Conservation (phyloP, 2,797 vertebrate genomes). For the Arrhamphus sclerolepis region DNA sequence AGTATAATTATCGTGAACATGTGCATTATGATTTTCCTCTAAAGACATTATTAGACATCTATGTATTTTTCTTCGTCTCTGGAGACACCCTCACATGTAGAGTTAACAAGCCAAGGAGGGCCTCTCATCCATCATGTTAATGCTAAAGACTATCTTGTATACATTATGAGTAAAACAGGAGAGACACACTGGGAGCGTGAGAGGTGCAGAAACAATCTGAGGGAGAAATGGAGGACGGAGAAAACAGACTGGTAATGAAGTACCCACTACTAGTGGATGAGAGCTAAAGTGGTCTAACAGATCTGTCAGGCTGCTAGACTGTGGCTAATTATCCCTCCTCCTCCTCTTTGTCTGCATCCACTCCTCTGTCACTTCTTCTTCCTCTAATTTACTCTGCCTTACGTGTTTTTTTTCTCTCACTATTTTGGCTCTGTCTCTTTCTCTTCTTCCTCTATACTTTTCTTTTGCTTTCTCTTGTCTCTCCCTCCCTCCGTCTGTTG, state of each 20-base stretch:
- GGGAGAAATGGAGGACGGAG: conserved; percentile 29
- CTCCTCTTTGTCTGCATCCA: conserved; percentile 67
- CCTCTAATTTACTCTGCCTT: conserved; percentile 41
- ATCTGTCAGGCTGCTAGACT: conserved; percentile 80
- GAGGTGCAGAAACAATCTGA: conserved; percentile 10
- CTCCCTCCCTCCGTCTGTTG: conserved; percentile 58
- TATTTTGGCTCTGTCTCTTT: conserved; percentile 14
- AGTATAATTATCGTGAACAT: conserved; percentile 12
- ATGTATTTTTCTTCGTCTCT: neutral
- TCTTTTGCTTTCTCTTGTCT: conserved; percentile 27
- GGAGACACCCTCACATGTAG: conserved; percentile 4
- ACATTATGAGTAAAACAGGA: conserved; percentile 35
- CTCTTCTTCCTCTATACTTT: conserved; percentile 14
- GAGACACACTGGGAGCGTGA: conserved; percentile 29
- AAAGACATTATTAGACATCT: conserved; percentile 18
- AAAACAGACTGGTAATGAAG: conserved; percentile 74
- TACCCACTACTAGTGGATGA: conserved; percentile 66
- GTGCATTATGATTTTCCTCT: neutral
- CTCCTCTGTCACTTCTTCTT: conserved; percentile 58
- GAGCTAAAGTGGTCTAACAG: conserved; percentile 74
- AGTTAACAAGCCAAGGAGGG: conserved; percentile 32
- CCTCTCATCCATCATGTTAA: conserved; percentile 44
- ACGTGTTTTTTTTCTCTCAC: conserved; percentile 8
- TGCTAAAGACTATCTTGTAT: conserved; percentile 35
- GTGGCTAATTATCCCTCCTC: conserved; percentile 78